Conservation (phyloP, 2,888 invertebrate genomes). For the Sthenelais limicola region DNA sequence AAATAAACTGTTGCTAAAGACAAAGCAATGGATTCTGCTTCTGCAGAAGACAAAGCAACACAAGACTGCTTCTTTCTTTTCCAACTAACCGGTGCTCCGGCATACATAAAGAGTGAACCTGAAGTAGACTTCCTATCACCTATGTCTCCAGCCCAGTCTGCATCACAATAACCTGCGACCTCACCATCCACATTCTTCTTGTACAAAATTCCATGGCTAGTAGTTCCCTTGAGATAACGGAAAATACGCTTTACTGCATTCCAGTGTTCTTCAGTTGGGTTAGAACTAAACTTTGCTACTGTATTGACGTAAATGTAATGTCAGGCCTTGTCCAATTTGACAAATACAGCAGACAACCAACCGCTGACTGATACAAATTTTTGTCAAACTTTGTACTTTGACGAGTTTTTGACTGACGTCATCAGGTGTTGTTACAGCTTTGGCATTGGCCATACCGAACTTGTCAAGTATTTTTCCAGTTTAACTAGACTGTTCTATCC, state of each 20-base stretch:
- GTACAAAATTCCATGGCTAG: slow-evolving; percentile 23
- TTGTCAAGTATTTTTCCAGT: slow-evolving; percentile 13
- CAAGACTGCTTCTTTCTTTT: slow-evolving; percentile 52
- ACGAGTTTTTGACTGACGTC: background rate
- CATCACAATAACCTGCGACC: slow-evolving; percentile 14
- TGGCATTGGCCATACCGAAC: slow-evolving; percentile 25
- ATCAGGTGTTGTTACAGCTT: slow-evolving; percentile 8
- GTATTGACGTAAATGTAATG: slow-evolving; percentile 45
- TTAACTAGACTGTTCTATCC: slow-evolving; percentile 34
- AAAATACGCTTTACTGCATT: slow-evolving; percentile 32
- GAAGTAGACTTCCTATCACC: slow-evolving; percentile 23
- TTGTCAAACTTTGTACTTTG: slow-evolving; percentile 3
- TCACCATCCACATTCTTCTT: background rate
- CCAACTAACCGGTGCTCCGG: slow-evolving; percentile 54
- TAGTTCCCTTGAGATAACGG: slow-evolving; percentile 33
- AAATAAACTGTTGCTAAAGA: slow-evolving; percentile 44
- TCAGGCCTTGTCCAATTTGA: slow-evolving; percentile 46
- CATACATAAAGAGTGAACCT: slow-evolving; percentile 51
- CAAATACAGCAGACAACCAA: slow-evolving; percentile 45
- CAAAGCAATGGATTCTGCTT: slow-evolving; percentile 55
- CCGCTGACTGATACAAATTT: slow-evolving; percentile 36
- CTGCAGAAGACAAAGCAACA: slow-evolving; percentile 52
- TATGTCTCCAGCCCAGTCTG: slow-evolving; percentile 45
- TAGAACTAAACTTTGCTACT: slow-evolving; percentile 48
- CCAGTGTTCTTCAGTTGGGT: slow-evolving; percentile 40